These are phyloP conservation scores for Melinaea menophilus DNA, from an alignment of 2,888 invertebrate genomes.

Conservation along the genomic window DNA sequence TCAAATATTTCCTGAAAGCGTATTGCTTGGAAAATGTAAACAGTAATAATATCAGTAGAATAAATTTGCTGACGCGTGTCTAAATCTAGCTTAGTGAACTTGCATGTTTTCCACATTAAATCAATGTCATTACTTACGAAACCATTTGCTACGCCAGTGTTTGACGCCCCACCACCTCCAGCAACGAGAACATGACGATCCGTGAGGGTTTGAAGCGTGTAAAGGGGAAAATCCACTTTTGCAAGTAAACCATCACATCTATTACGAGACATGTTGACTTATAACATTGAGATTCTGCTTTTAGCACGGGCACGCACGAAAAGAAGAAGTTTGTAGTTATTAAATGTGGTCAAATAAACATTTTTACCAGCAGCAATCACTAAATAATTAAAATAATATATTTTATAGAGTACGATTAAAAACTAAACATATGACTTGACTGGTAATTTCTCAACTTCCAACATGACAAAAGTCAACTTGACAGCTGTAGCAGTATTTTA, in stretches of 20 bases:
- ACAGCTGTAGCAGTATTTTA: constrained; percentile 37
- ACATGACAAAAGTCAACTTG: constrained; percentile 76
- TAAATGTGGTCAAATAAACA: constrained; percentile 50
- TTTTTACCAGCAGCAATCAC: constrained; percentile 47
- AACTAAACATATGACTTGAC: constrained; percentile 54
- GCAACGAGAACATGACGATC: constrained; percentile 96
- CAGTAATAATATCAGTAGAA: constrained; percentile 8
- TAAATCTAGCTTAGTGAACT: constrained; percentile 13
- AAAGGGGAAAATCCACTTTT: constrained; percentile 95
- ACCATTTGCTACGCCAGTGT: constrained; percentile 98
- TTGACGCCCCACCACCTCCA: constrained; percentile 97
- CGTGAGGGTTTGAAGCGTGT: constrained; percentile 92
- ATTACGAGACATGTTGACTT: constrained; percentile 66
- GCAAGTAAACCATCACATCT: constrained; percentile 86
- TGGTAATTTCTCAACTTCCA: constrained; percentile 63
- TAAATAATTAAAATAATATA: constrained; percentile 50
- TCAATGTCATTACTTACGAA: constrained; percentile 84
- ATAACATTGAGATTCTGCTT: constrained; percentile 50
- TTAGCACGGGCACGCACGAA: constrained; percentile 38
- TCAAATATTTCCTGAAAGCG: constrained; percentile 92
- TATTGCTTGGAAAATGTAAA: constrained; percentile 4
- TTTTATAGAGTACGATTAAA: constrained; percentile 46
- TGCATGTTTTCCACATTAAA: constrained; percentile 18
- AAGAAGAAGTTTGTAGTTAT: constrained; percentile 45
- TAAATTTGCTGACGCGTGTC: constrained; percentile 51